Percentiles rank a stretch among this genome's conserved stretches.
Evolutionary conservation across 2,797 vertebrate genomes (phyloP).

Genomic region (Chelon auratus): DNA sequence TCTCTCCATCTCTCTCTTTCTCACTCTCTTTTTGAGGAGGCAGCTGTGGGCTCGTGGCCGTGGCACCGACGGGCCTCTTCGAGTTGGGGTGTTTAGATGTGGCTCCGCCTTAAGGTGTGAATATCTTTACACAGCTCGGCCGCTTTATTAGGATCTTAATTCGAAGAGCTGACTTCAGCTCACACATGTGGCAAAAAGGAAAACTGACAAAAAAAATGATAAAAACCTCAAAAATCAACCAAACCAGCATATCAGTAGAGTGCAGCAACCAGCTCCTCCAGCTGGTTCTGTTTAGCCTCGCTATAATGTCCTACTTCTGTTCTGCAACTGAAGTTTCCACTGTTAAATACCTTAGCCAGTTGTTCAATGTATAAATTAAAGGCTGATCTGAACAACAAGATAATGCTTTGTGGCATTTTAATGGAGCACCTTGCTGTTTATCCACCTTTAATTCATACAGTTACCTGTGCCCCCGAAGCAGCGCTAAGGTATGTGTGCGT

Average conservation of each 20-base stretch:
- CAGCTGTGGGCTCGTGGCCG: constrained; percentile 34
- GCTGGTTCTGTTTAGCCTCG: constrained; percentile 32
- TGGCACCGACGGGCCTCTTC: constrained; percentile 5
- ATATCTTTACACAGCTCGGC: constrained; percentile 76
- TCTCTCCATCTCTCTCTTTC: constrained; percentile 28
- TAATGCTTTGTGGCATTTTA: constrained; percentile 1
- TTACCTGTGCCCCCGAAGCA: constrained; percentile 35
- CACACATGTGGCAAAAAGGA: constrained; percentile 24
- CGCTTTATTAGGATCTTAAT: constrained; percentile 57
- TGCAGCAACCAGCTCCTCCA: constrained; percentile 26
- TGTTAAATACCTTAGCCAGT: neutral
- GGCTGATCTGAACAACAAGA: neutral
- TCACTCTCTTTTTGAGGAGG: constrained; percentile 44
- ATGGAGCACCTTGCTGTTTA: constrained; percentile 1
- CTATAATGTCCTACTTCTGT: constrained; percentile 37
- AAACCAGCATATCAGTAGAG: constrained; percentile 49
- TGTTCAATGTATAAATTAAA: constrained; percentile 25
- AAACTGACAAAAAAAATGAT: constrained; percentile 14
- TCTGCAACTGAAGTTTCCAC: constrained; percentile 23
- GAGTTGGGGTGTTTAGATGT: constrained; percentile 16
- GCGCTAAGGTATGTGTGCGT: constrained; percentile 1
- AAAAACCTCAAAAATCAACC: constrained; percentile 45
- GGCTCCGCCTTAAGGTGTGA: constrained; percentile 61
- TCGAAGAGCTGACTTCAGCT: constrained; percentile 61
- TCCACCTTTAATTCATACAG: constrained; percentile 12